Base-by-base conservation (phyloP, 2,113 vertebrate species). In the Lepus timidus region DNA sequence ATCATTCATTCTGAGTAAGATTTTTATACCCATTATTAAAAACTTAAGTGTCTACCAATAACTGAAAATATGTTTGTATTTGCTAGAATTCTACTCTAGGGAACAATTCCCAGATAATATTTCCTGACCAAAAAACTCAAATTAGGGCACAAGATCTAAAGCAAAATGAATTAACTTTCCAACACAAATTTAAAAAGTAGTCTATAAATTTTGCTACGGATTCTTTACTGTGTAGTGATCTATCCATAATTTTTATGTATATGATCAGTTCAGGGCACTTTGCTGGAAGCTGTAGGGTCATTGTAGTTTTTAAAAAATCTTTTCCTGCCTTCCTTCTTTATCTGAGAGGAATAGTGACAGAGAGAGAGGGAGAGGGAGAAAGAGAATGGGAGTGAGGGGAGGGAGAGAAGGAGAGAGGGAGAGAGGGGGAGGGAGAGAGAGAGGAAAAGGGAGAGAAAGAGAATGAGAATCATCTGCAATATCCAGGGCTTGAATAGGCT, bases 11-110 rank as follows among this genome's bases (percentile, higher is more conserved):
- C 79, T 83, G 36, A 94, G 67, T 68, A 88, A 95, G 64, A 49
- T 31, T 75, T 86, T 95, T 92, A 76, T 29, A 68, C 22, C 65
- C 85, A 61, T 96, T 94, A 96, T 97, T 96, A 95, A 96, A 97
- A 88, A 88, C 91, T 88, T 78, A 94, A 85, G 52, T 91, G 76
- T 95, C 68, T 95, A 95, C 61, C 73, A 75, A 73, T 84, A 96
- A 88, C 75, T 83, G 70, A 95, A 95, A 95, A 88, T 83, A 91
- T 58, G 67, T 87, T 88, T 95, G 61, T 19, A 85, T 88, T 86
- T 95, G 58, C 70, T 90, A 90, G 85, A 90, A 95, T 90, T 94
- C 39, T 85, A 62, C 93, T 95, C 90, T 91, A 65, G 23, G 33
- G 92, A 95, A 4, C 65, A 96, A 95, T 74, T 65, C 0, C 2